phyloP scores from a whole-genome alignment of 2,797 vertebrate species.

The Perdix hodgsoniae region DNA sequence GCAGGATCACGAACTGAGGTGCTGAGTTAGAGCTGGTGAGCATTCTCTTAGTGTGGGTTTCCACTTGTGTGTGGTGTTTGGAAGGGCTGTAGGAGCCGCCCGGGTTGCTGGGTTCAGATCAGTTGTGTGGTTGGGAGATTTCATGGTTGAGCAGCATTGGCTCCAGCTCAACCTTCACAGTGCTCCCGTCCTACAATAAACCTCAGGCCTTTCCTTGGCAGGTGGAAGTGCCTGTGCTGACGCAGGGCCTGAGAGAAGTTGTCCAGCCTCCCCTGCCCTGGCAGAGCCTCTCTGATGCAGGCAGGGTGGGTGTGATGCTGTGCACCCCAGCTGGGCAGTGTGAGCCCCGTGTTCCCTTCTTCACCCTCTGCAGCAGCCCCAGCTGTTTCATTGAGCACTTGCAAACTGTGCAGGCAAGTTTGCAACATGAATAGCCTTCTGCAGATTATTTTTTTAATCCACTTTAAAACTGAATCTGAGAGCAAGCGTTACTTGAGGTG shows the following conservation, averaged over 20 bases:
- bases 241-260: not conserved
- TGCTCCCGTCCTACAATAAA: not conserved
- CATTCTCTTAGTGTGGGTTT: not conserved
- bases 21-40: not conserved
- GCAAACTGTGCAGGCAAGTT: not conserved
- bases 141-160: not conserved
- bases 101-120: not conserved
- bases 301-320: not conserved
- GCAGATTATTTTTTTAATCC: not conserved
- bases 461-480: not conserved
- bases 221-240: not conserved
- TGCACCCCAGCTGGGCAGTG: not conserved
- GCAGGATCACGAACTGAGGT: not conserved
- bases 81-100: not conserved
- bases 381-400: not conserved
- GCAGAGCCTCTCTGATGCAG: not conserved
- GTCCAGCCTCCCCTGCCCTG: not conserved
- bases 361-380: not conserved
- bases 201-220: not conserved
- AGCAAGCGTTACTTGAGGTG: not conserved
- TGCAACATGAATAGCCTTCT: not conserved
- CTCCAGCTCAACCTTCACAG: not conserved
- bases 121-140: accelerated
- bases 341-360: not conserved
- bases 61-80: not conserved